Percentiles rank a stretch among this genome's conserved stretches.
These are phyloP conservation scores for Caenorhabditis zanzibari DNA, from an alignment of 2,888 invertebrate species.

Conservation along the genomic window DNA sequence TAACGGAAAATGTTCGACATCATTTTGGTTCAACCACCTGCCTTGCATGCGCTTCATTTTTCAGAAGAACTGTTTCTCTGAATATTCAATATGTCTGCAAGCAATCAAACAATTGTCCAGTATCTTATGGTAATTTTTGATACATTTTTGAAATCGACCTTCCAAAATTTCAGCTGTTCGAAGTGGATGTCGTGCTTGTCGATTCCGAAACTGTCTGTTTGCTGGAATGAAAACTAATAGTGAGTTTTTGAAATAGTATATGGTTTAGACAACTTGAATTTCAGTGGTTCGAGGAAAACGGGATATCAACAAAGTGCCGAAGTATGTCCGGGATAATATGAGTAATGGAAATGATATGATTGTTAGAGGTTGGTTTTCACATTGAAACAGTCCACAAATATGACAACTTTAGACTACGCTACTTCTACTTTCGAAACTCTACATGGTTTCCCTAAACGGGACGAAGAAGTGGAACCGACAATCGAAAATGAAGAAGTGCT, in stretches of 20 bases:
- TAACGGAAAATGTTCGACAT: constrained; percentile 43
- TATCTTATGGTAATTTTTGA: constrained; percentile 6
- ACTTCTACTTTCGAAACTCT: constrained; percentile 43
- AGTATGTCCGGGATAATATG: constrained; percentile 34
- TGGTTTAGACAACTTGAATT: neutral
- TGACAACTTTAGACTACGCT: constrained; percentile 24
- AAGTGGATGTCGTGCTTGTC: constrained; percentile 47
- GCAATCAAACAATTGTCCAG: constrained; percentile 31
- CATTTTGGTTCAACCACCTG: constrained; percentile 49
- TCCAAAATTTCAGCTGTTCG: constrained; percentile 35
- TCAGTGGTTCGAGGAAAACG: constrained; percentile 47
- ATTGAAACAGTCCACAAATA: too few species aligned
- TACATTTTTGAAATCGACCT: neutral
- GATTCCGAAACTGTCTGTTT: constrained; percentile 30
- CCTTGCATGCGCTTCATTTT: constrained; percentile 49
- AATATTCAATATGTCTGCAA: constrained; percentile 53
- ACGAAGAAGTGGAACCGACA: neutral
- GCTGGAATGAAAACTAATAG: constrained; percentile 43
- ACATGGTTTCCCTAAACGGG: constrained; percentile 12
- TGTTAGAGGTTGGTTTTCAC: constrained; percentile 4
- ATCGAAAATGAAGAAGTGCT: constrained; percentile 15
- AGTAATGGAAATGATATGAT: constrained; percentile 21
- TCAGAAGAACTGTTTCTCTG: constrained; percentile 47
- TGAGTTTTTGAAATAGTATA: neutral
- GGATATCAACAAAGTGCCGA: constrained; percentile 45